Base-by-base conservation (phyloP, 2,113 vertebrate genomes). In the Pungitius pungitius region DNA sequence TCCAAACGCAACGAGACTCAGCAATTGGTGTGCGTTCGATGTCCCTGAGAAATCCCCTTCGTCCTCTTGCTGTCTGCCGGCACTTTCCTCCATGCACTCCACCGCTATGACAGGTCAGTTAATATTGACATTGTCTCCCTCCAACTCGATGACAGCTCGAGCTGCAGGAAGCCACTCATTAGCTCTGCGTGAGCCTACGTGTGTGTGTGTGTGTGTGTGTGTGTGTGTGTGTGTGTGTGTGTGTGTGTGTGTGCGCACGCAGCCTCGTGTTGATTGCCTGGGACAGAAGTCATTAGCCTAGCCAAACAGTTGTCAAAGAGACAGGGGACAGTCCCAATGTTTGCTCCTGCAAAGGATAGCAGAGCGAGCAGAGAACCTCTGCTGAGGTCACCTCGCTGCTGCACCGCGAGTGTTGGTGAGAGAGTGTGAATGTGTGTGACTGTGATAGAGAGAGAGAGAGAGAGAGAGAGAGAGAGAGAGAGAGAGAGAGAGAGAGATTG, bases 41-140 rank as follows among this genome's bases (percentile, higher is more conserved):
- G n/a, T n/a, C n/a, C n/a, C n/a, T 73, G 33, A 4, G 61, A 82
- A 65, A 72, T 71, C 20, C 6, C 33, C 6, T 35, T 64, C 39
- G 49, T 22, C 51, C 42, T 64, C n/a, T 75, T 45, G 47, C n/a
- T 40, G 69, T 76, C 54, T 69, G 78, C 51, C 73, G 20, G 65
- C 72, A 74, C 80, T 85, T 76, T 74, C 67, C 63, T 73, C 63
- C 71, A 73, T 64, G 73, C 69, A 52, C 82, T 79, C 65, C 71
- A 67, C 67, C n/a, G 69, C 78, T 58, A 72, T 78, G 85, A 85
- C 89, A 89, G 83, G 87, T 88, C 90, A 84, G 86, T 90, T 91
- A 90, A 91, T 92, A 89, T 88, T 89, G 89, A 90, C 91, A 90
- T 89, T 86, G 90, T 85, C 82, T 85, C 75, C 59, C 59, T 76